phyloP scores from a whole-genome alignment of 2,888 invertebrate genomes.

The Platerodrilus igneus region DNA sequence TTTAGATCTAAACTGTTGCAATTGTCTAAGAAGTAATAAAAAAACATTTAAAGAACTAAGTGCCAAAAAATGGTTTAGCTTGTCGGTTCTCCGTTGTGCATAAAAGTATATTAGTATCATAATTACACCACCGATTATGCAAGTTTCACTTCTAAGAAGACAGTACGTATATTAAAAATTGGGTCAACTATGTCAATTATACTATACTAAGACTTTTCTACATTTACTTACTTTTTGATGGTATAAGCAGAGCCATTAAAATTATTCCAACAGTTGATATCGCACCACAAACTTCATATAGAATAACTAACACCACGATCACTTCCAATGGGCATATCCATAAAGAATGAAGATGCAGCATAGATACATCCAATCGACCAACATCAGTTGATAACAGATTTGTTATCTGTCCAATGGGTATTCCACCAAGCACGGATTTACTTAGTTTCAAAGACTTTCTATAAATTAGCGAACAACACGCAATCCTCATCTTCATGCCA shows the following conservation, averaged over 20 bases:
- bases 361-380: conserved; percentile 75
- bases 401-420: conserved; percentile 61
- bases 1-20: too few species aligned
- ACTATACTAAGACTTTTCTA: too few species aligned
- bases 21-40: too few species aligned
- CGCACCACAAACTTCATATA: conserved; percentile 56
- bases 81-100: too few species aligned
- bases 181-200: too few species aligned
- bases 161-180: too few species aligned
- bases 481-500: conserved; percentile 80
- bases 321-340: conserved; percentile 78
- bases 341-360: conserved; percentile 73
- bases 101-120: too few species aligned
- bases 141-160: too few species aligned
- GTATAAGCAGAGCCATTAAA: conserved; percentile 49
- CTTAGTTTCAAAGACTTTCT: conserved; percentile 66
- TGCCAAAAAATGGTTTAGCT: too few species aligned
- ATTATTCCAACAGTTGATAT: conserved; percentile 53
- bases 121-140: too few species aligned
- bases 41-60: too few species aligned
- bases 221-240: conserved; percentile 49
- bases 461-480: conserved; percentile 77
- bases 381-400: conserved; percentile 76
- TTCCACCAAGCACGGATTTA: conserved; percentile 70
- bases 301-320: conserved; percentile 63